Conservation (phyloP, 1,140 invertebrate species). For the Drosophila novamexicana region DNA sequence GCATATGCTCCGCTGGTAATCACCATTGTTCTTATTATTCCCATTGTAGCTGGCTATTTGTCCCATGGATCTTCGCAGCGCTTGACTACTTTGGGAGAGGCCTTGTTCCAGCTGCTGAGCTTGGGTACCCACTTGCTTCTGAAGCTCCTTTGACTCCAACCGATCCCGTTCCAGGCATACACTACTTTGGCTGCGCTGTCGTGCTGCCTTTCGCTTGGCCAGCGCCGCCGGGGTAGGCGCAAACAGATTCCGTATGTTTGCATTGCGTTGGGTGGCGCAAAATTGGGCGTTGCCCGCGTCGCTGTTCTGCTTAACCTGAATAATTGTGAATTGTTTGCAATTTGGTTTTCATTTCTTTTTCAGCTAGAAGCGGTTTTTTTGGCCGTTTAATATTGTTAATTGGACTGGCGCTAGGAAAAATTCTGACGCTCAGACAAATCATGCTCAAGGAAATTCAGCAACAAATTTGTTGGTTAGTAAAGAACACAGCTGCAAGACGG, state of each 20-base stretch:
- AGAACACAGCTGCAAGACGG: conserved; percentile 41
- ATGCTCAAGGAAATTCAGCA: conserved; percentile 36
- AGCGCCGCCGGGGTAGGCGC: conserved; percentile 51
- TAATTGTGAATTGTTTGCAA: conserved; percentile 59
- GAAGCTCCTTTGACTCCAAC: conserved; percentile 23
- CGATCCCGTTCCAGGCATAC: conserved; percentile 59
- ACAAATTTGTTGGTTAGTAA: conserved; percentile 56
- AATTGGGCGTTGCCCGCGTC: conserved; percentile 52
- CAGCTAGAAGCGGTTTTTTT: conserved; percentile 20
- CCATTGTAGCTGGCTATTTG: conserved; percentile 49
- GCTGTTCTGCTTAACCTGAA: conserved; percentile 70
- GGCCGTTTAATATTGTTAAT: conserved; percentile 48
- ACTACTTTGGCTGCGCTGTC: conserved; percentile 68
- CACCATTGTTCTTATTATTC: conserved; percentile 42
- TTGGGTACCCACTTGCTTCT: conserved; percentile 4
- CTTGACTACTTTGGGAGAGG: conserved; percentile 26
- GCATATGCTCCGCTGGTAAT: conserved; percentile 21
- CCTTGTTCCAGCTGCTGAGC: conserved; percentile 21
- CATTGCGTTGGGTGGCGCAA: conserved; percentile 65
- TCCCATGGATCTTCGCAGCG: conserved; percentile 36
- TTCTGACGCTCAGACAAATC: conserved; percentile 44
- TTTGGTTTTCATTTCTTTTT: conserved; percentile 34
- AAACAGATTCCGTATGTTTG: conserved; percentile 75
- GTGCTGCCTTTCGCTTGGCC: conserved; percentile 59
- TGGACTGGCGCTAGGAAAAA: conserved; percentile 27